These are phyloP conservation scores for Grantiella picta DNA, from an alignment of 2,113 vertebrate species.

Conservation along the genomic window DNA sequence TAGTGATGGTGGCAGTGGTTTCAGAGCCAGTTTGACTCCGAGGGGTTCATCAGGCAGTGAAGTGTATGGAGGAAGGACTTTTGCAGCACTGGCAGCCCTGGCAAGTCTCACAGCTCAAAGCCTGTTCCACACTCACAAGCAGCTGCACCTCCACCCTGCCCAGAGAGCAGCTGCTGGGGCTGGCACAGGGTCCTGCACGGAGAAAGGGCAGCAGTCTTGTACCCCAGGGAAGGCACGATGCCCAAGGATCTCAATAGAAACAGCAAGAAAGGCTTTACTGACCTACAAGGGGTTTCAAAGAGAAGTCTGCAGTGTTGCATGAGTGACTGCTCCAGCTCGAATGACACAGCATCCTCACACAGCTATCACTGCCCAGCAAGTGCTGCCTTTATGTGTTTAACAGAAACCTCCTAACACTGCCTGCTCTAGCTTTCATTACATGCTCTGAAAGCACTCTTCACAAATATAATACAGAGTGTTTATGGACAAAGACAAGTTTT, in stretches of 20 bases:
- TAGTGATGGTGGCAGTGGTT: background rate
- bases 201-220: background rate
- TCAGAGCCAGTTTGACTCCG: background rate
- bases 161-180: background rate
- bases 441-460: background rate
- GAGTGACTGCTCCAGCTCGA: background rate
- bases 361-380: background rate
- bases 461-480: background rate
- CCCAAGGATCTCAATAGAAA: background rate
- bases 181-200: background rate
- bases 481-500: conserved; percentile 19
- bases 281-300: background rate
- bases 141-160: background rate
- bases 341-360: background rate
- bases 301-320: background rate
- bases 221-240: background rate
- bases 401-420: background rate
- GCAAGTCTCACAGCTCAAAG: background rate
- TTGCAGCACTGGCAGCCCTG: background rate
- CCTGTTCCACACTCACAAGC: fast-evolving
- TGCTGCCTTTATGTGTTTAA: background rate
- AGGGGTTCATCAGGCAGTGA: background rate
- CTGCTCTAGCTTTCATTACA: background rate
- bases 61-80: background rate
- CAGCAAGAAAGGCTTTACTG: background rate